Base-by-base conservation (phyloP, 2,113 vertebrate genomes). In the Zeus faber region DNA sequence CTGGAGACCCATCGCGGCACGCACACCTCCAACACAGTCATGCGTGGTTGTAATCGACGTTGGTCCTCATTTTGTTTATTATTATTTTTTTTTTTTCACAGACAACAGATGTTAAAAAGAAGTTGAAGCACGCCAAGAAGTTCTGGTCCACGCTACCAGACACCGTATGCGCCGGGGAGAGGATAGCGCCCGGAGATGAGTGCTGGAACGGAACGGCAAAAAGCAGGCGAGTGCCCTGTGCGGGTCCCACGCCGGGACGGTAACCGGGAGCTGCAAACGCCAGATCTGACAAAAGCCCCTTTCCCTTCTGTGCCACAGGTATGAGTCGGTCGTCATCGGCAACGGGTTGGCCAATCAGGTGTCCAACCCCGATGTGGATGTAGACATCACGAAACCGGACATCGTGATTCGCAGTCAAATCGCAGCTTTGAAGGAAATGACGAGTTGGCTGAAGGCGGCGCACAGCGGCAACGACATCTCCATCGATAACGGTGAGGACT, bases 71-170 rank as follows among this genome's bases (percentile, higher is more conserved):
- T n/a, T n/a, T 18, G n/a, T n/a, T 20, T 43, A 3, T 20, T 43
- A 18, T 43, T 2, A 37, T 43, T 21, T 1, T 58, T 3, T 58
- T 8, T 27, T 49, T 35, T 10, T 1, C 56, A 58, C 59, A 99
- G 97, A 94, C 94, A 56, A 90, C 56, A 13, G 96, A 98, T 57
- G 96, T 98, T 62, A 99, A 97, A 85, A 95, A 96, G 82, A 97
- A 94, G 75, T 80, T 98, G 72, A 98, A 95, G 67, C 89, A 93
- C 18, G 93, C 93, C 39, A 99, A 96, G 77, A 98, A 97, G 81
- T 98, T 99, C 86, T 99, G 97, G 97, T 98, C 97, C 5, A 95
- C 93, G 3, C 90, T 99, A 49, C 96, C 96, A 23, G 91, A 91
- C 70, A 95, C 83, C 0, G 90, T 98, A 43, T 98, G 97, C 70